Percentiles rank a stretch among this genome's conserved stretches.
Evolutionary conservation across 2,113 vertebrate genomes (phyloP).

Genomic region (Vimba vimba): DNA sequence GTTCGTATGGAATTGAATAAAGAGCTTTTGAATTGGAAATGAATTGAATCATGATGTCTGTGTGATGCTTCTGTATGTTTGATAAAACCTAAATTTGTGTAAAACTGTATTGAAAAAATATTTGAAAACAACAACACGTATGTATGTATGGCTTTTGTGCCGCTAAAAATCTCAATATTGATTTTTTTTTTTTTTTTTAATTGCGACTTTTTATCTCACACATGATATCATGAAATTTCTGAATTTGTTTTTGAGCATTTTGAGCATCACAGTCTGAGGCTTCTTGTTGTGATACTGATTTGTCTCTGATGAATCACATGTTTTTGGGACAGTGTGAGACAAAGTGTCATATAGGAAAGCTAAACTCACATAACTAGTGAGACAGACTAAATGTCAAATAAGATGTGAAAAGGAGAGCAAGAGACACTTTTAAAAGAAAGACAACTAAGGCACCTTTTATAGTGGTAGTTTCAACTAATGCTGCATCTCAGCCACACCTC

Average conservation of each 20-base stretch:
- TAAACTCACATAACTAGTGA: not conserved
- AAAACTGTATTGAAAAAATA: too few relatives aligned
- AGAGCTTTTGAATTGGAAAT: too few relatives aligned
- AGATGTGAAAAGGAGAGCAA: not conserved
- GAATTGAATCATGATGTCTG: too few relatives aligned
- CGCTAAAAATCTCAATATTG: too few relatives aligned
- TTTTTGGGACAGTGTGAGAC: not conserved
- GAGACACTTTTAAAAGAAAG: not conserved
- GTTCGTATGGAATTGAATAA: too few relatives aligned
- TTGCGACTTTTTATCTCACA: too few relatives aligned
- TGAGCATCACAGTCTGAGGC: not conserved
- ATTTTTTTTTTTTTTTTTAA: too few relatives aligned
- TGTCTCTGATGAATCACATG: not conserved
- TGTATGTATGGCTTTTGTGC: too few relatives aligned
- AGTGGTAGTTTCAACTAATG: not conserved
- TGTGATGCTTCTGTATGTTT: not conserved
- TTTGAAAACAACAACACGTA: too few relatives aligned
- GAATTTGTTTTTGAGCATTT: too few relatives aligned
- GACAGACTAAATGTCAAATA: not conserved
- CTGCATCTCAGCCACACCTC: slow-evolving; percentile 47
- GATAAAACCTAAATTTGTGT: not conserved
- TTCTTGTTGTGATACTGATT: not conserved
- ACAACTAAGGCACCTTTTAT: not conserved
- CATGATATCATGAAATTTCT: too few relatives aligned
- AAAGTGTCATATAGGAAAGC: not conserved